These are phyloP conservation scores for Ia io DNA, from an alignment of 2,113 vertebrate genomes.

Conservation along the genomic window DNA sequence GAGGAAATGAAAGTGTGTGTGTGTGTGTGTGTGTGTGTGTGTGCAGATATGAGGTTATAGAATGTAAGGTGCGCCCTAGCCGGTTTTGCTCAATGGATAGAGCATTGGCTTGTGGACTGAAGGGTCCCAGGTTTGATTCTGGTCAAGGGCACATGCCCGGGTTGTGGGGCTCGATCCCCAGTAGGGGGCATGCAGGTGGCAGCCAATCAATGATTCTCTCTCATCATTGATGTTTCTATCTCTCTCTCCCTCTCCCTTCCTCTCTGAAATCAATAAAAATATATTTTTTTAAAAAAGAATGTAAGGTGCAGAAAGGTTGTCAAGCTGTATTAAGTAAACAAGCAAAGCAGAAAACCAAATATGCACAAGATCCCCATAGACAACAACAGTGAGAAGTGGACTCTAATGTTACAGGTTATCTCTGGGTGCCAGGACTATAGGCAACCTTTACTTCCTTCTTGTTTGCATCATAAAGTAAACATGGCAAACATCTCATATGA, in stretches of 20 bases:
- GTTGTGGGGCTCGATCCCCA: no score
- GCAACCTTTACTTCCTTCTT: not conserved
- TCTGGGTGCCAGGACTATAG: not conserved
- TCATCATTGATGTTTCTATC: no score
- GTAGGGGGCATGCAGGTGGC: no score
- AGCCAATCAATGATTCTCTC: no score
- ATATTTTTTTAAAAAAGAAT: not conserved
- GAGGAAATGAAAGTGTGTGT: not conserved
- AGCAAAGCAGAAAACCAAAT: not conserved
- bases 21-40: no score
- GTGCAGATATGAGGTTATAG: not conserved
- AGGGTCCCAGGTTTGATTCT: no score
- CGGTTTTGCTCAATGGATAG: no score
- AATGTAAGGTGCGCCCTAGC: not conserved
- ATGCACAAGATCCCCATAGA: not conserved
- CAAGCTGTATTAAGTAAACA: not conserved
- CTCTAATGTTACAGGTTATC: not conserved
- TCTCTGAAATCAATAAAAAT: no score
- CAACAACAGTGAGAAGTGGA: not conserved
- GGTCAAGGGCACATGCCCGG: no score
- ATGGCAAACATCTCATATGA: not conserved
- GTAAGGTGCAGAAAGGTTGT: not conserved
- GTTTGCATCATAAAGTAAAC: not conserved
- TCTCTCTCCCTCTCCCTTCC: no score
- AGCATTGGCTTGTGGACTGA: no score